Evolutionary conservation across 2,113 vertebrate genomes (phyloP).

Genomic region (Bufo bufo): DNA sequence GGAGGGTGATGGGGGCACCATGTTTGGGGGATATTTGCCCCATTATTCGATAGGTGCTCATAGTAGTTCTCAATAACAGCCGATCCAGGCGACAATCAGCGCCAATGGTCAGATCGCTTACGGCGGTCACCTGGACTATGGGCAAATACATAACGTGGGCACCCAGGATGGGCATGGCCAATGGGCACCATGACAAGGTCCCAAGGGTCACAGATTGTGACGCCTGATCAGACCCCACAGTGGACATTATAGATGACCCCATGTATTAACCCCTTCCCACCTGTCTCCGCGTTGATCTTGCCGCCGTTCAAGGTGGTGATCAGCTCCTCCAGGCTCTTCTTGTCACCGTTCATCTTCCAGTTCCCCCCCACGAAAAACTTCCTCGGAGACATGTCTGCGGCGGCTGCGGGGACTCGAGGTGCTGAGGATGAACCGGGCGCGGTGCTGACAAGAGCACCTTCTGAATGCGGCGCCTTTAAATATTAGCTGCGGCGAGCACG

Average conservation of each 20-base stretch:
- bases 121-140: too few relatives aligned
- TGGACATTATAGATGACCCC: not conserved
- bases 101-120: too few relatives aligned
- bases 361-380: slow-evolving; percentile 98
- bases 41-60: too few relatives aligned
- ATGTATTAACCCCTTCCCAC: slow-evolving; percentile 56
- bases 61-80: too few relatives aligned
- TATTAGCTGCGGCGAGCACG: not conserved
- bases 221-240: too few relatives aligned
- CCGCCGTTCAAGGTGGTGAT: slow-evolving; percentile 84
- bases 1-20: too few relatives aligned
- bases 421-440: fast-evolving
- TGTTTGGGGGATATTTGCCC: too few relatives aligned
- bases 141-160: too few relatives aligned
- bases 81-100: too few relatives aligned
- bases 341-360: slow-evolving; percentile 99
- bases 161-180: too few relatives aligned
- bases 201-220: too few relatives aligned
- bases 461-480: slow-evolving; percentile 57
- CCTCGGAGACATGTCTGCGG: slow-evolving; percentile 79
- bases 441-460: not conserved
- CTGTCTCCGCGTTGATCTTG: slow-evolving; percentile 84
- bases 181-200: too few relatives aligned
- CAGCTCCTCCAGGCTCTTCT: slow-evolving; percentile 88
- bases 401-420: fast-evolving